These are phyloP conservation scores for Harpagifer antarcticus DNA, from an alignment of 2,797 vertebrate species.

Conservation along the genomic window DNA sequence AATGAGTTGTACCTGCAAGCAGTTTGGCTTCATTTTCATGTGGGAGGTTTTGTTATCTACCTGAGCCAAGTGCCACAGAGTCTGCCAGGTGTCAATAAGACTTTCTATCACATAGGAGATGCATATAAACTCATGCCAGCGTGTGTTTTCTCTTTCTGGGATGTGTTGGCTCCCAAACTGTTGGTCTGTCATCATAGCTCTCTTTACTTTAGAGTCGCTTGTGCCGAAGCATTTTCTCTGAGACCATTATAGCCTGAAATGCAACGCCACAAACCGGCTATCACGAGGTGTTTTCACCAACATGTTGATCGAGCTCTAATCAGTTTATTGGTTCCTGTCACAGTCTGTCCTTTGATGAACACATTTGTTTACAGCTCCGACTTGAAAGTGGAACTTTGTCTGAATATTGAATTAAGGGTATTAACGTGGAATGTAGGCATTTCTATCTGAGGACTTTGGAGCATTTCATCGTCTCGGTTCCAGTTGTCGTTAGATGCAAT, in stretches of 20 bases:
- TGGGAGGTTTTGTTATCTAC: constrained; percentile 36
- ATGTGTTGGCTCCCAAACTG: not conserved
- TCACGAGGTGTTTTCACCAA: constrained; percentile 44
- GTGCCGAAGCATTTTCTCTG: not conserved
- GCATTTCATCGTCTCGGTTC: constrained; percentile 5
- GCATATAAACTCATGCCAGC: not conserved
- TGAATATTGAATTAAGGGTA: constrained; percentile 52
- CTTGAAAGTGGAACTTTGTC: constrained; percentile 45
- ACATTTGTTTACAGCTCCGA: constrained; percentile 60
- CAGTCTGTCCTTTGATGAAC: constrained; percentile 58
- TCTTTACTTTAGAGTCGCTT: not conserved
- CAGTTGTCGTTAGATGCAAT: constrained; percentile 38
- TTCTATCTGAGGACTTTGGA: constrained; percentile 20
- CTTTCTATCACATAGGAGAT: constrained; percentile 28
- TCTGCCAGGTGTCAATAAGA: constrained; percentile 28
- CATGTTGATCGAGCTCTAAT: constrained; percentile 60
- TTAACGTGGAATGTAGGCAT: constrained; percentile 47
- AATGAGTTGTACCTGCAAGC: constrained; percentile 37
- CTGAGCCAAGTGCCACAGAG: constrained; percentile 39
- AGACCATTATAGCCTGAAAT: constrained; percentile 11
- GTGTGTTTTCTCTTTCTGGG: constrained; percentile 16
- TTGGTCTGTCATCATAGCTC: constrained; percentile 9
- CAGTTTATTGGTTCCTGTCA: constrained; percentile 44
- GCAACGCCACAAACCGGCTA: constrained; percentile 16
- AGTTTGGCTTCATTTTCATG: constrained; percentile 39